Evolutionary conservation across 2,113 vertebrate species (phyloP).

Genomic region (Salvelinus namaycush): DNA sequence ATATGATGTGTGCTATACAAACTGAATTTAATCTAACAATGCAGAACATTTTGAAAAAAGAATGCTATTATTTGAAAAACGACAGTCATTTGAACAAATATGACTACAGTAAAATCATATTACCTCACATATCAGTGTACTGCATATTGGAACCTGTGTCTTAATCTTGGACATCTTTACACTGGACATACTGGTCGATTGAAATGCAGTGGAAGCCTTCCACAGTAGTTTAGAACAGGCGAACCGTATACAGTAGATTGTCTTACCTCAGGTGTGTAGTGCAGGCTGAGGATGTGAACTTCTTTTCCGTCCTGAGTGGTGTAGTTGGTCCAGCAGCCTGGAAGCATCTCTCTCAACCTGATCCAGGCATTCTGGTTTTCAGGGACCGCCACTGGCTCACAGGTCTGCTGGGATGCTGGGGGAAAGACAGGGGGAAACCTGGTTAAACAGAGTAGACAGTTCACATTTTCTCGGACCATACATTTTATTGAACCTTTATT

Average conservation of each 20-base stretch:
- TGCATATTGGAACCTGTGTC: no score
- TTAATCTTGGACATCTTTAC: no score
- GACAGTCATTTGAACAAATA: not conserved
- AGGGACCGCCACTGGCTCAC: slow-evolving; percentile 27
- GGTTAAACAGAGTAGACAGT: no score
- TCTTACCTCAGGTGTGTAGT: slow-evolving; percentile 31
- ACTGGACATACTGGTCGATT: no score
- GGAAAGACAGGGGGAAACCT: slow-evolving; percentile 13
- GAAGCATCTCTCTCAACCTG: slow-evolving; percentile 36
- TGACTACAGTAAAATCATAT: no score
- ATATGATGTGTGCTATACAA: not conserved
- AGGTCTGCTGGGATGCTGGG: slow-evolving; percentile 59
- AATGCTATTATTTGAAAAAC: no score
- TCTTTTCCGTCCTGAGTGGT: slow-evolving; percentile 39
- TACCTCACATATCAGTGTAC: no score
- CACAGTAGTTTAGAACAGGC: not conserved
- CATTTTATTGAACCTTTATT: no score
- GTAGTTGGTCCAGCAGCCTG: slow-evolving; percentile 77
- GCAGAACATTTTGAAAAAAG: no score
- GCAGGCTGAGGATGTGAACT: slow-evolving; percentile 80
- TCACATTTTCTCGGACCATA: no score
- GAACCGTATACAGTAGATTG: not conserved
- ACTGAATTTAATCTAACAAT: no score
- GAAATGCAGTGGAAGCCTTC: not conserved
- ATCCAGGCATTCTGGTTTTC: slow-evolving; percentile 34